These are phyloP conservation scores for Ceratotherium simum DNA, from an alignment of 2,113 vertebrate species.

Conservation along the genomic window DNA sequence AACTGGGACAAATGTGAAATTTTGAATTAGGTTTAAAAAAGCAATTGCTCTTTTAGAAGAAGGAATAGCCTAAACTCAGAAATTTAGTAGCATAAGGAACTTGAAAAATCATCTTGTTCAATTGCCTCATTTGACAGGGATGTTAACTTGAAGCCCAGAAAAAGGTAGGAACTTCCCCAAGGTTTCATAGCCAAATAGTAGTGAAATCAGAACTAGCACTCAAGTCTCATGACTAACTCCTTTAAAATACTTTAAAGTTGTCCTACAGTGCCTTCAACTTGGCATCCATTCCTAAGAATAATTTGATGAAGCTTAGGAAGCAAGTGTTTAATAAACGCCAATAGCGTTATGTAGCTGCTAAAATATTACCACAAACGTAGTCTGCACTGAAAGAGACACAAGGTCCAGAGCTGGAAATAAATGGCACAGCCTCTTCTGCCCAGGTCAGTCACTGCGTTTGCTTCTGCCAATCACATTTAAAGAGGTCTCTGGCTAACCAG, in stretches of 20 bases:
- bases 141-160: not conserved
- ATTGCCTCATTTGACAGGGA: not conserved
- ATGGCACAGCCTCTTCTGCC: not conserved
- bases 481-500: not conserved
- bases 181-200: not conserved
- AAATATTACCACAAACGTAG: not conserved
- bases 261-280: not conserved
- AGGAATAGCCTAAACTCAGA: not conserved
- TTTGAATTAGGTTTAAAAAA: not conserved
- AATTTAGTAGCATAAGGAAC: not conserved
- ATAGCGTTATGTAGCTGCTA: not conserved
- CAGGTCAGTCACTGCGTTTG: not conserved
- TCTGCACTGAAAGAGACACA: not conserved
- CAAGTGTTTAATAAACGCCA: not conserved
- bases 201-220: not conserved
- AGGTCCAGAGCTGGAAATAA: not conserved
- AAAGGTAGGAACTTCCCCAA: not conserved
- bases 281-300: not conserved
- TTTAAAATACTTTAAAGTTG: not conserved
- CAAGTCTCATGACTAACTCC: not conserved
- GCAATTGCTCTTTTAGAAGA: not conserved
- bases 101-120: not conserved
- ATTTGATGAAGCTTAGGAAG: not conserved
- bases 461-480: not conserved
- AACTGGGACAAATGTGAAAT: not conserved